Evolutionary conservation across 2,888 invertebrate species (phyloP), one percentile per base, ranked within the genome.

Genomic region (Cheilosia grossa): DNA sequence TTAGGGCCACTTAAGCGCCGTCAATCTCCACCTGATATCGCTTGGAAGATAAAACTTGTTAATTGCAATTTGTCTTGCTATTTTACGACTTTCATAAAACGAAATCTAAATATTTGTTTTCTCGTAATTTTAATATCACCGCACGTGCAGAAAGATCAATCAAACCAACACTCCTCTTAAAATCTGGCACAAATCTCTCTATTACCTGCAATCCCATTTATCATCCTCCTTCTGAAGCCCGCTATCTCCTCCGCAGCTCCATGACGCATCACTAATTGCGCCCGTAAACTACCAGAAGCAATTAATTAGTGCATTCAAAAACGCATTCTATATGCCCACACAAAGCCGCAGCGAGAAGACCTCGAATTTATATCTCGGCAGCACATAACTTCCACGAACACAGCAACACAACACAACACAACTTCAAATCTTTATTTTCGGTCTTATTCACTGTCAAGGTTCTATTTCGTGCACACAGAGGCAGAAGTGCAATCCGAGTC

Each of bases 361-460:
- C 59, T 37, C 70, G 37, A 37, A 58, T 70, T 58, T 19, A 72
- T 66, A 10, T 19, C 53, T 37, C 56, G 30, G 17, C 63, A 58
- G 47, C 66, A 58, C 53, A 67, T 58, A 67, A 33, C 17, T 49
- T 49, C 44, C 54, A 63, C 69, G 37, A 40, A 51, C 66, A 66
- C 24, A n/a, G 44, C 24, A 53, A 21, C 61, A 30, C 61, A 13
- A 33, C 21, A 19, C 47, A 66, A 49, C 49, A 56, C 66, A 15
- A 21, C 58, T 82, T 42, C 58, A 53, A 51, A 58, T 24, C 24
- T 63, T 64, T 83, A 83, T 83, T 79, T 79, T 74, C 64, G 74
- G 83, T 79, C 79, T 73, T 78, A 53, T 75, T 83, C 83, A 83
- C 74, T 83, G 83, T 83, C 83, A 83, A 83, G 83, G 83, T 80